Percentiles rank a stretch among this genome's conserved stretches.
Conservation (phyloP, 2,113 vertebrate species). For the Calypte anna region DNA sequence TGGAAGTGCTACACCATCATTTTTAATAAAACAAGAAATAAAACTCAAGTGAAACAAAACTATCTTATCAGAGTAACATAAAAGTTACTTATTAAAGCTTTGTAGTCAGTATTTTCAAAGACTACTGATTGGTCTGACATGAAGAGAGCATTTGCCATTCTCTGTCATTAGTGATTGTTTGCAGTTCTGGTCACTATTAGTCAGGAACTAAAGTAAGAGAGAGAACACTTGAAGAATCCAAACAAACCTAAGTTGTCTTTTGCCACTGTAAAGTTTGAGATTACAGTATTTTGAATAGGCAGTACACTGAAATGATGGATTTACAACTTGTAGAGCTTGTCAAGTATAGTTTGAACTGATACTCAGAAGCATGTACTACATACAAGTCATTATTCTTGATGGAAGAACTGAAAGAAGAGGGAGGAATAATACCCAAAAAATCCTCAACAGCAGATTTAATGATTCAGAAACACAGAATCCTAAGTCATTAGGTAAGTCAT, state of each 20-base stretch:
- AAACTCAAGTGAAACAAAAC: background rate
- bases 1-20: background rate
- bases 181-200: background rate
- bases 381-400: background rate
- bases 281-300: background rate
- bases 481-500: background rate
- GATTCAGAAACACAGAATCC: background rate
- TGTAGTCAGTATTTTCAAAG: background rate
- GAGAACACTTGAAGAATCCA: background rate
- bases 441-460: background rate
- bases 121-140: background rate
- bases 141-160: background rate
- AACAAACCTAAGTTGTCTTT: background rate
- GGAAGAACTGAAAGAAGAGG: background rate
- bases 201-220: background rate
- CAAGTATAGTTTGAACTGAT: background rate
- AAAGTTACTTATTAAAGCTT: background rate
- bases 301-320: background rate
- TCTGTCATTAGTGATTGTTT: background rate
- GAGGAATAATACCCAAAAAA: background rate
- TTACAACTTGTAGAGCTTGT: background rate
- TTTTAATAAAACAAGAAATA: background rate
- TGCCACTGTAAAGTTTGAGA: background rate
- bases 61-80: background rate
- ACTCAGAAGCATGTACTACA: background rate